Base-by-base conservation (phyloP, 1,140 invertebrate species). In the Saccostrea echinata region DNA sequence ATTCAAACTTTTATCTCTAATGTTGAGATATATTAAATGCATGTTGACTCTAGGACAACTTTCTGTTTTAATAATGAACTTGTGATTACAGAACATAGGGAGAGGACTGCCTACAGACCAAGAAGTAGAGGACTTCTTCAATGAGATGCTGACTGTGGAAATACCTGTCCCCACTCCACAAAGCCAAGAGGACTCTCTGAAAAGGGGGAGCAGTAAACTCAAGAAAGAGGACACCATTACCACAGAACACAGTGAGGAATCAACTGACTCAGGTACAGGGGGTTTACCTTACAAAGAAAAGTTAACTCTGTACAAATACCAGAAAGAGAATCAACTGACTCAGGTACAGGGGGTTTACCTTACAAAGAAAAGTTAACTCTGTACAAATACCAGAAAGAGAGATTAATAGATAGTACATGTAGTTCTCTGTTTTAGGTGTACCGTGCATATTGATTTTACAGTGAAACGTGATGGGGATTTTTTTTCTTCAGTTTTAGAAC, bases 261-360 rank as follows among this genome's bases (percentile, higher is more conserved):
- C 89, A 86, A 80, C 88, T 80, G 91, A 92, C 85, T 91, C 90
- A 30, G 92, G 92, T 93, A 89, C 61, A 51, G 83, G 24, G 33
- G n/a, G 1, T 27, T n/a, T n/a, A n/a, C n/a, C n/a, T n/a, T n/a
- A n/a, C n/a, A n/a, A n/a, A n/a, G n/a, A n/a, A n/a, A n/a, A n/a
- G n/a, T n/a, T 61, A 57, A 8, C 18, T 27, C 24, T 82, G 30
- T 43, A 43, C 4, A 43, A 8, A 9, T 43, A 43, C 4, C 43
- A 43, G 9, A 43, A 43, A 43, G 43, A 43, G 9, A 9, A 12
- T 91, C 89, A 86, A 80, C 88, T 80, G 91, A 92, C 85, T 91
- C 90, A 30, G 92, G 92, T 93, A 89, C 61, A 51, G 83, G 24
- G 33, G n/a, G 1, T 27, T n/a, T n/a, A n/a, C n/a, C n/a, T n/a